Evolutionary conservation across 2,113 vertebrate species (phyloP), one percentile per base, ranked within the genome.

Genomic region (Eulacestoma nigropectus): DNA sequence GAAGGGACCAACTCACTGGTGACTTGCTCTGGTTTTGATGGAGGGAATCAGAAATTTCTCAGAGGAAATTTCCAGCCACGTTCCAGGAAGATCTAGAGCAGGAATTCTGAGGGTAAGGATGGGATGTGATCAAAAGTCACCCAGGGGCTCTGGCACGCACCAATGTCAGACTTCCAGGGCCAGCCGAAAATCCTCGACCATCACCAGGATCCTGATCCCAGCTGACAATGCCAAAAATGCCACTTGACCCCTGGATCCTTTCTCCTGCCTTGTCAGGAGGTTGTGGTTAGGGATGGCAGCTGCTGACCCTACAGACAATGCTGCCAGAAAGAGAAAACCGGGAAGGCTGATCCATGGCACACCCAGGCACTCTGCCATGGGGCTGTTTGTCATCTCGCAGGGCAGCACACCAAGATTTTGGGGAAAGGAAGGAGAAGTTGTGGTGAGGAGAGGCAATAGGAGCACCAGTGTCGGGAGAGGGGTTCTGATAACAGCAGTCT

Each of bases 301-400:
- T 35, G 15, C 63, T 73, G 32, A 8, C 10, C 39, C 25, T 5
- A 2, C 1, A 1, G 29, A 18, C 73, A 69, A 9, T 1, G 0
- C 15, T 13, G 22, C 13, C 63, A 87, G n/a, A 20, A 26, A 12
- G 30, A 73, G 20, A 29, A 63, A 68, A 39, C 2, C 10, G 23
- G 50, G 21, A 17, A 16, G 27, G 42, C 41, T 65, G 41, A 26
- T 6, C 50, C 33, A 11, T n/a, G 63, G 17, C 63, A 46, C 64
- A 39, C 4, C 53, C 73, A 49, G 60, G 14, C 41, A 20, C 13
- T 68, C 57, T 60, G 33, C 22, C 55, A 9, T 2, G 14, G n/a
- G 21, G 14, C 5, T 84, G 10, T 21, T 42, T 52, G 78, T 33
- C 37, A 8, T 10, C 67, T 62, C 22, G 3, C 4, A 44, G 15